phyloP scores from a whole-genome alignment of 2,113 vertebrate species.

The Solea solea region DNA sequence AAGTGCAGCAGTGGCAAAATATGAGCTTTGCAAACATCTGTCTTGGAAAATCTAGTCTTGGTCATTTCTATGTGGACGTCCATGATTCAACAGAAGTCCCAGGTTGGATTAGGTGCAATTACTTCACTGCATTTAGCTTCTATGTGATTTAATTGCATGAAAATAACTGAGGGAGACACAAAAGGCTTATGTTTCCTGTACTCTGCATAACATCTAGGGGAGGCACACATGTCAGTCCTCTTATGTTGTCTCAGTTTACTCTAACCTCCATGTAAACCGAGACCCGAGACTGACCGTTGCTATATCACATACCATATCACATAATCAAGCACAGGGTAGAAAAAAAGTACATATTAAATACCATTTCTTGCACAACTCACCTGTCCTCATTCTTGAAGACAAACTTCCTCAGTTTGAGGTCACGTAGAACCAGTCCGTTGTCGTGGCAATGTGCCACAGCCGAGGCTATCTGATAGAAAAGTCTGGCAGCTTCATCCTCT shows the following conservation, averaged over 20 bases:
- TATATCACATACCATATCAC: neutral
- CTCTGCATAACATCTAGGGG: slow-evolving; percentile 35
- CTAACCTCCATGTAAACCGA: slow-evolving; percentile 25
- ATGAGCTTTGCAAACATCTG: slow-evolving; percentile 15
- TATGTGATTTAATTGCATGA: neutral
- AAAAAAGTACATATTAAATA: neutral
- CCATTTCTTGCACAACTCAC: slow-evolving; percentile 76
- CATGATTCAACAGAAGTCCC: neutral
- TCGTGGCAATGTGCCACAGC: slow-evolving; percentile 98
- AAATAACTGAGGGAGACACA: slow-evolving; percentile 34
- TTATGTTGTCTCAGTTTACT: slow-evolving; percentile 31
- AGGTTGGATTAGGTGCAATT: slow-evolving; percentile 9
- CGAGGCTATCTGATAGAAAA: slow-evolving; percentile 97
- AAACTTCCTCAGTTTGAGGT: slow-evolving; percentile 98
- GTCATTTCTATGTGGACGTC: neutral
- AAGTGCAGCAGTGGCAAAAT: slow-evolving; percentile 26
- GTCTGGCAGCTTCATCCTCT: slow-evolving; percentile 95
- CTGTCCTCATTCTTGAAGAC: slow-evolving; percentile 98
- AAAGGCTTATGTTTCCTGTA: slow-evolving; percentile 39
- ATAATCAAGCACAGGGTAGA: neutral
- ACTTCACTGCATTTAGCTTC: too few species aligned
- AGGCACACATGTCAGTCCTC: slow-evolving; percentile 9
- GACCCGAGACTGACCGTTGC: slow-evolving; percentile 15
- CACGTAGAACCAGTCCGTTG: slow-evolving; percentile 94
- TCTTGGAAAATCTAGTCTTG: slow-evolving; percentile 12